A percentile compares a stretch with the other conserved stretches of the same genome.
Conservation (phyloP, 2,113 vertebrate species). For the Dissostichus mawsoni region DNA sequence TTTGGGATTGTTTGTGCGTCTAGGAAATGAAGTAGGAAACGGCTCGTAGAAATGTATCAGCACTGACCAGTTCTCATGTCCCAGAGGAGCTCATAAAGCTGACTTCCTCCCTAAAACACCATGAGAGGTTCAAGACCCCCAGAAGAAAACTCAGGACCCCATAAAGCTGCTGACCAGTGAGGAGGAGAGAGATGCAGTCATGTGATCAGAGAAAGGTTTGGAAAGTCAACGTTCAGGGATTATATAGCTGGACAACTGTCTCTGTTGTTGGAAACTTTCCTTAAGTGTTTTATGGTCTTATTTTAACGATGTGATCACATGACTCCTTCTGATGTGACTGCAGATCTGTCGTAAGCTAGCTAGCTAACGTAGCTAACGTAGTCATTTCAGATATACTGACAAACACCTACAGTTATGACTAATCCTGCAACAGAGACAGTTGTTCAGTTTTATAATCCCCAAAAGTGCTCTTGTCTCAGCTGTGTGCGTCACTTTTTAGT, state of each 20-base stretch:
- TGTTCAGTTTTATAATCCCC: too few species aligned
- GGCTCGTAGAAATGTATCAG: constrained; percentile 47
- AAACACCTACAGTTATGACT: too few species aligned
- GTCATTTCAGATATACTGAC: too few species aligned
- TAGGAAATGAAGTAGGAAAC: background rate
- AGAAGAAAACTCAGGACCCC: constrained; percentile 27
- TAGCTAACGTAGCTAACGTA: too few species aligned
- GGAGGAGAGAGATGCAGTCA: background rate
- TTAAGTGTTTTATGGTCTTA: too few species aligned
- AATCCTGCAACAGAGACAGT: too few species aligned
- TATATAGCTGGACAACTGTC: too few species aligned
- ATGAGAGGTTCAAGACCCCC: constrained; percentile 40
- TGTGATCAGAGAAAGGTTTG: background rate
- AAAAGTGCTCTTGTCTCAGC: background rate
- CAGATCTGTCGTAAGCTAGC: too few species aligned
- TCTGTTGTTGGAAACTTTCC: too few species aligned
- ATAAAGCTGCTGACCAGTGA: constrained; percentile 32
- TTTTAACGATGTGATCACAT: too few species aligned
- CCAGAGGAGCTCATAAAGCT: constrained; percentile 51
- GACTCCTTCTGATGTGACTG: too few species aligned
- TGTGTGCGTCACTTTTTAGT: background rate
- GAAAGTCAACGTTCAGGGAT: too few species aligned
- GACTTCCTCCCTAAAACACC: background rate
- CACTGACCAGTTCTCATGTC: constrained; percentile 35
- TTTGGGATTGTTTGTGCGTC: background rate